Percentiles rank a stretch among this genome's conserved stretches.
phyloP scores from a whole-genome alignment of 2,888 invertebrate species.

The Prenolepis imparis region DNA sequence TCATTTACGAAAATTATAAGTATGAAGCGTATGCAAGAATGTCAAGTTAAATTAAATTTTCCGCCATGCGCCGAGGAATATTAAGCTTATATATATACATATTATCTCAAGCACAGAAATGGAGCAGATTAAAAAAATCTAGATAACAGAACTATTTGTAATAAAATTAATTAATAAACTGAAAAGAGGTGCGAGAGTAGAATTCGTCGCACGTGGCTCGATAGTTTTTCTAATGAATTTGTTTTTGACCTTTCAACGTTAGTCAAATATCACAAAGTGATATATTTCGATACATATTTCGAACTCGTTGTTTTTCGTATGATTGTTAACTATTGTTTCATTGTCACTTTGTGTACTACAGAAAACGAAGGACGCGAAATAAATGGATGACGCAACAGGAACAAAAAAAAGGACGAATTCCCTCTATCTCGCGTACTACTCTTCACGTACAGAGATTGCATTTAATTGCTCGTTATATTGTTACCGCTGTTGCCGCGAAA shows the following conservation, averaged over 20 bases:
- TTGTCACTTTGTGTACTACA: neutral
- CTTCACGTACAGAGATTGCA: neutral
- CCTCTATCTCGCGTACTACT: neutral
- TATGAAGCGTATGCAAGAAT: neutral
- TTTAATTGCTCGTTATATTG: slow-evolving; percentile 11
- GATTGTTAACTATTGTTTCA: slow-evolving; percentile 5
- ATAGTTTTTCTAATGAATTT: neutral
- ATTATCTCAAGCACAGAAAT: neutral
- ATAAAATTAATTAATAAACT: slow-evolving; percentile 37
- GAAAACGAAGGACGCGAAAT: slow-evolving; percentile 3
- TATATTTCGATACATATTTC: neutral
- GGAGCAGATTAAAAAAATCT: neutral
- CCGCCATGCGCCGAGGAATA: neutral
- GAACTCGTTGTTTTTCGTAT: neutral
- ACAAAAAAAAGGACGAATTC: neutral
- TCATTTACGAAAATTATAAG: neutral
- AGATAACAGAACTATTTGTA: neutral
- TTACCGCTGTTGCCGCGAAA: neutral
- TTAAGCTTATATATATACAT: no score
- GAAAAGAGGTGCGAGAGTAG: neutral
- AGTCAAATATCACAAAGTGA: neutral
- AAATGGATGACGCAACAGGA: neutral
- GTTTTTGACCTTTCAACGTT: neutral
- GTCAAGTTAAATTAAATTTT: slow-evolving; percentile 4
- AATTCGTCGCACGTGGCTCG: neutral